Percentiles rank a stretch among this genome's conserved stretches.
phyloP scores from a whole-genome alignment of 2,888 invertebrate species.

The Pseudococcus jackbeardsleyi region DNA sequence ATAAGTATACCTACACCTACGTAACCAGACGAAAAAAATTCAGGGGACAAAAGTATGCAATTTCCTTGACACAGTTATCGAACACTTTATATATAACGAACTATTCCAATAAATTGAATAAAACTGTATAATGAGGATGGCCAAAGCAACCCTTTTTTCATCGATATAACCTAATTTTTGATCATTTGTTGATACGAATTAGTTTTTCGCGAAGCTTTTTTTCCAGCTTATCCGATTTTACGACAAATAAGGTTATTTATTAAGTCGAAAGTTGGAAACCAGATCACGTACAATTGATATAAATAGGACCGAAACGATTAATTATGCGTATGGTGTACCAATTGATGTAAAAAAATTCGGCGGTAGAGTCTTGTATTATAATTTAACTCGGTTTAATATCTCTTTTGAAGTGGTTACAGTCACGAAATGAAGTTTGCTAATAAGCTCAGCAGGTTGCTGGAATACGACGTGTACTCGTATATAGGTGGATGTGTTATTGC shows the following conservation, averaged over 20 bases:
- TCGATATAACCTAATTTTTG: not conserved
- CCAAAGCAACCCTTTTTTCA: too few species aligned
- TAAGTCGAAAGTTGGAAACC: not conserved
- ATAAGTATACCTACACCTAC: too few species aligned
- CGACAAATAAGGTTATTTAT: not conserved
- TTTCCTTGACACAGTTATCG: too few species aligned
- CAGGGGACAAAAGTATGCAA: too few species aligned
- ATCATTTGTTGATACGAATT: not conserved
- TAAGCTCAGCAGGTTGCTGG: slow-evolving; percentile 13
- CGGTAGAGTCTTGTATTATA: not conserved
- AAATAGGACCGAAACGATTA: slow-evolving; percentile 1
- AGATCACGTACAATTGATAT: not conserved
- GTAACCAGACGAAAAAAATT: too few species aligned
- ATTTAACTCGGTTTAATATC: slow-evolving; percentile 44
- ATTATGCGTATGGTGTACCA: slow-evolving; percentile 15
- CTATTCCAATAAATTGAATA: too few species aligned
- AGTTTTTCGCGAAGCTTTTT: not conserved
- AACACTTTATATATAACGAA: too few species aligned
- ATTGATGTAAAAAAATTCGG: not conserved
- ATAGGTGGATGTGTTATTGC: not conserved
- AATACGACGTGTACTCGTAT: not conserved
- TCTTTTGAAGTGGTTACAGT: slow-evolving; percentile 6
- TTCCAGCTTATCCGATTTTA: not conserved
- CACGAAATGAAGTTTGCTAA: slow-evolving; percentile 50
- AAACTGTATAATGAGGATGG: too few species aligned